Evolutionary conservation across 2,797 vertebrate genomes (phyloP).

Genomic region (Hippopotamyrus pictus): DNA sequence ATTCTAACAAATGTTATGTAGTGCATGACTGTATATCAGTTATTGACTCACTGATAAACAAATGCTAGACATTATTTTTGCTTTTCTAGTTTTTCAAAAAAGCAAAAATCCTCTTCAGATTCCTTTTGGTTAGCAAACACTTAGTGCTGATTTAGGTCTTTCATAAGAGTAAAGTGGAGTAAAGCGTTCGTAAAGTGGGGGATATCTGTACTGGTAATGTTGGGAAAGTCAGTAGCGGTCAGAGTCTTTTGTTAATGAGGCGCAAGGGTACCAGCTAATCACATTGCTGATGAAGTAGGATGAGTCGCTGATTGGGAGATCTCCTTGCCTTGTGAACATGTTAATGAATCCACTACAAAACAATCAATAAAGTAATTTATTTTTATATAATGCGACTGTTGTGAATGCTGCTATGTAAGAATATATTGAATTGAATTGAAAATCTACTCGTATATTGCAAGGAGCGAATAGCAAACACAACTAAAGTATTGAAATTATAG

Average conservation of each 20-base stretch:
- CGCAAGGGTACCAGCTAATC: not conserved
- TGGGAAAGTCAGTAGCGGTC: not conserved
- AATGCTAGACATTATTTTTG: not conserved
- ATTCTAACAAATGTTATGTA: not conserved
- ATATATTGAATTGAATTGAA: not conserved
- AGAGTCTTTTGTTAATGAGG: not conserved
- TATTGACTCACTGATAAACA: not conserved
- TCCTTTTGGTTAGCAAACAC: not conserved
- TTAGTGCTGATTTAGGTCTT: not conserved
- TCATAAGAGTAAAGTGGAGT: not conserved
- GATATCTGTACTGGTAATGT: not conserved
- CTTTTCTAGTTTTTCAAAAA: not conserved
- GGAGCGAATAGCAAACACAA: not conserved
- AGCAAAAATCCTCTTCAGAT: not conserved
- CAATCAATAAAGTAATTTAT: not conserved
- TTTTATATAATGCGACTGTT: not conserved
- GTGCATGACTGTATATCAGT: not conserved
- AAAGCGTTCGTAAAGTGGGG: not conserved
- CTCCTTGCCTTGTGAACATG: not conserved
- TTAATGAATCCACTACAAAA: not conserved
- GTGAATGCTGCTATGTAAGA: not conserved
- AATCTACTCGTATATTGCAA: not conserved
- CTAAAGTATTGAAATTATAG: not conserved
- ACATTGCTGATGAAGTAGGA: not conserved
- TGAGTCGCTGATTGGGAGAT: not conserved